Evolutionary conservation across 2,797 vertebrate species (phyloP).

Genomic region (Nyctibius grandis): DNA sequence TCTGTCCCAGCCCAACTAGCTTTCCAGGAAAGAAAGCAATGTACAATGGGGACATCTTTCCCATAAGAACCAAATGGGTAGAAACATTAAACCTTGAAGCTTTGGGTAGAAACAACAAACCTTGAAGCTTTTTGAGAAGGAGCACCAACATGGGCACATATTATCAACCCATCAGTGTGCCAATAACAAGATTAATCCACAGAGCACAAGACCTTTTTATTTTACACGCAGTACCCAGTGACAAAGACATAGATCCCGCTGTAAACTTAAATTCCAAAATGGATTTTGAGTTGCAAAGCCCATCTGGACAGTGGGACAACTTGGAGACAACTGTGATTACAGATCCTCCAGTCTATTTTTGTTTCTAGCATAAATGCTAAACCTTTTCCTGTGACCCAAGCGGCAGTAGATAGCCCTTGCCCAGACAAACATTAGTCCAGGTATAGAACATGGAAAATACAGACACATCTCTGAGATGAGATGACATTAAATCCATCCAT

Average conservation of each 20-base stretch:
- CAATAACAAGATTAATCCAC: neutral
- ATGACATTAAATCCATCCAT: neutral
- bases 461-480: neutral
- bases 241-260: neutral
- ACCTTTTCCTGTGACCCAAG: neutral
- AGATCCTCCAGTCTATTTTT: neutral
- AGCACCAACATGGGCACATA: neutral
- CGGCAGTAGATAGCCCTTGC: neutral
- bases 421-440: neutral
- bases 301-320: neutral
- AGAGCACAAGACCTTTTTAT: neutral
- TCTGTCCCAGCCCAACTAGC: neutral
- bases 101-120: neutral
- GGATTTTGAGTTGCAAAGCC: neutral
- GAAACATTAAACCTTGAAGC: neutral
- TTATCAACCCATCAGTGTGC: neutral
- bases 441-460: neutral
- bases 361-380: neutral
- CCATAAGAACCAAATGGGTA: neutral
- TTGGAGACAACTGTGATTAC: neutral
- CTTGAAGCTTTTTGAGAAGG: neutral
- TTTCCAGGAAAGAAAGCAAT: neutral
- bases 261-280: neutral
- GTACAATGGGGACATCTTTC: neutral
- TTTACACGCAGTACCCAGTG: accelerated